Conservation (phyloP, 2,113 vertebrate genomes). For the Oceanodroma tethys region DNA sequence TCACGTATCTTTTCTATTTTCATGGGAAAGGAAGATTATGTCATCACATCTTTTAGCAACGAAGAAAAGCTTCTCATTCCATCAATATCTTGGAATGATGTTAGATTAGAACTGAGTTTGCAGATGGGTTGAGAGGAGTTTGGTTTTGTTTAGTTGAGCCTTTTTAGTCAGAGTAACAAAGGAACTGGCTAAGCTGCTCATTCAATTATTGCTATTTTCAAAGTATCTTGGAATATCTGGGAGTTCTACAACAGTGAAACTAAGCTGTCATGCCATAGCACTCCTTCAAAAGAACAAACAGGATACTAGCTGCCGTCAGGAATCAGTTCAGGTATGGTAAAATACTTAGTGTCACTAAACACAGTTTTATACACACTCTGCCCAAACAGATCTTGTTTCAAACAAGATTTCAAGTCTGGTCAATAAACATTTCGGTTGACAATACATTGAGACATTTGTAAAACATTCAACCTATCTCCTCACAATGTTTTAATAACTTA, state of each 20-base stretch:
- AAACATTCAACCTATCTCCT: neutral
- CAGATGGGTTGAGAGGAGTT: neutral
- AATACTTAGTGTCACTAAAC: neutral
- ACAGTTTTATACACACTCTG: neutral
- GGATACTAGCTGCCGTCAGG: neutral
- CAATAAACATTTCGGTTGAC: neutral
- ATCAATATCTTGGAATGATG: neutral
- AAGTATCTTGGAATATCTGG: neutral
- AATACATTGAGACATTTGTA: neutral
- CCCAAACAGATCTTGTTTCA: neutral
- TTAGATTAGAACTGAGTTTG: neutral
- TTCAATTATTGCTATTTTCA: neutral
- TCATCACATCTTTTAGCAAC: neutral
- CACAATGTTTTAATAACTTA: neutral
- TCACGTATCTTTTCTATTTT: neutral
- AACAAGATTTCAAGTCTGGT: neutral
- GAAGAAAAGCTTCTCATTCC: neutral
- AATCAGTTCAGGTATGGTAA: neutral
- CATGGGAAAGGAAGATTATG: neutral
- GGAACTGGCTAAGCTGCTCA: neutral
- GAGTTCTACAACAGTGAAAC: neutral
- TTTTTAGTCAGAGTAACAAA: neutral
- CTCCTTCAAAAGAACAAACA: neutral
- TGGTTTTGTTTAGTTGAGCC: neutral
- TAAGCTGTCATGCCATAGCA: neutral